Percentiles rank a stretch among this genome's conserved stretches.
Conservation (phyloP, 2,113 vertebrate genomes). For the Phrynosoma platyrhinos region DNA sequence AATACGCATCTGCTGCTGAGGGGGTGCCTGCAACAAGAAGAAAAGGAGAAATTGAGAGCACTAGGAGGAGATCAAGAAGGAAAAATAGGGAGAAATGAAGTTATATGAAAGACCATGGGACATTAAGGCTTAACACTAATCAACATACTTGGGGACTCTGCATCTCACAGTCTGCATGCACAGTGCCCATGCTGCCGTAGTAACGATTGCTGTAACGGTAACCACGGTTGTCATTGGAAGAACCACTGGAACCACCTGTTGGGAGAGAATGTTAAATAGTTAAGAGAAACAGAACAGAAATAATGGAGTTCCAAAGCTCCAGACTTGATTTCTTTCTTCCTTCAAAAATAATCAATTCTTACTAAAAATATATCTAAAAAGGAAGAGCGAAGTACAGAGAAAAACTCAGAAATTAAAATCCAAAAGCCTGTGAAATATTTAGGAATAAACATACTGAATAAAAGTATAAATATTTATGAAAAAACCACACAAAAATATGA, state of each 20-base stretch:
- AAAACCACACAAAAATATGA: too few species aligned
- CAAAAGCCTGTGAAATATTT: too few species aligned
- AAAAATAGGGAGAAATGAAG: neutral
- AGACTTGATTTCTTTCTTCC: too few species aligned
- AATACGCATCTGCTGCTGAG: conserved; percentile 87
- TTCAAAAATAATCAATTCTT: too few species aligned
- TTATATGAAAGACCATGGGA: neutral
- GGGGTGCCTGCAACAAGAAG: conserved; percentile 78
- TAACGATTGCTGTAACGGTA: conserved; percentile 95
- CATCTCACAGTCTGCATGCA: conserved; percentile 93
- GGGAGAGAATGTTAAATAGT: conserved; percentile 5
- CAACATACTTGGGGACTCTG: conserved; percentile 85
- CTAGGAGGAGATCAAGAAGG: neutral
- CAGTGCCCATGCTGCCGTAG: conserved; percentile 89
- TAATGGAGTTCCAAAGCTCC: neutral
- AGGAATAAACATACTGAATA: too few species aligned
- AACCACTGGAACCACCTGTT: conserved; percentile 92
- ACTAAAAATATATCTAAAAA: too few species aligned
- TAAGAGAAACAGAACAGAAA: neutral
- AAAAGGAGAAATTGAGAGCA: neutral
- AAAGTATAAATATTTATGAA: too few species aligned
- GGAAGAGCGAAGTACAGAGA: too few species aligned
- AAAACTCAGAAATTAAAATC: too few species aligned
- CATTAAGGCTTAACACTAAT: neutral
- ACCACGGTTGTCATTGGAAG: conserved; percentile 93